These are phyloP conservation scores for Coleophora deauratella DNA, from an alignment of 2,888 invertebrate species.

Conservation along the genomic window DNA sequence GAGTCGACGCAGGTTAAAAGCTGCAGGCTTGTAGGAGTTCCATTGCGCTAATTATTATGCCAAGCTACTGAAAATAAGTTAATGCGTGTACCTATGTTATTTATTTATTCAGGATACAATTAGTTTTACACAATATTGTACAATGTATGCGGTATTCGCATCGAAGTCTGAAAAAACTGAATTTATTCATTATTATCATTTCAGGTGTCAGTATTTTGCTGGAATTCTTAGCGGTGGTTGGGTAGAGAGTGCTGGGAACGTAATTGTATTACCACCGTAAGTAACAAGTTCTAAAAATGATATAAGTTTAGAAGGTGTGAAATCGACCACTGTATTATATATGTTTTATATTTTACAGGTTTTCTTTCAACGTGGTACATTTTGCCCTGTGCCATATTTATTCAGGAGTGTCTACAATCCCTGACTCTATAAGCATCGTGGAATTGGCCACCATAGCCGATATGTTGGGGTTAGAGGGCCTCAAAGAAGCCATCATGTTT, in stretches of 20 bases:
- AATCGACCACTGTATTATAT: no score
- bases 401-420: constrained; percentile 92
- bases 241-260: constrained; percentile 84
- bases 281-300: constrained; percentile 20
- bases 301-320: not conserved
- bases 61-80: not conserved
- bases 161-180: constrained; percentile 1
- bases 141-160: not conserved
- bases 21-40: not conserved
- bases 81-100: no score
- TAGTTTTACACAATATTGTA: no score
- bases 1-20: no score
- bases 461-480: constrained; percentile 90
- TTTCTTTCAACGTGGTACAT: constrained; percentile 88
- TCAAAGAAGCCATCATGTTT: constrained; percentile 93
- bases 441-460: constrained; percentile 92
- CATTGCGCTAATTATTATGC: not conserved
- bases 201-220: constrained; percentile 92
- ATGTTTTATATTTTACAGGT: constrained; percentile 69
- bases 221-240: constrained; percentile 91
- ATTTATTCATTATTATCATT: constrained; percentile 17
- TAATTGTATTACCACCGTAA: constrained; percentile 88
- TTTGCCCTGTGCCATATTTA: constrained; percentile 96
- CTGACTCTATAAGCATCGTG: constrained; percentile 88
- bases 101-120: no score